These are phyloP conservation scores for Congeria kusceri DNA, from an alignment of 2,888 invertebrate species.

Conservation along the genomic window DNA sequence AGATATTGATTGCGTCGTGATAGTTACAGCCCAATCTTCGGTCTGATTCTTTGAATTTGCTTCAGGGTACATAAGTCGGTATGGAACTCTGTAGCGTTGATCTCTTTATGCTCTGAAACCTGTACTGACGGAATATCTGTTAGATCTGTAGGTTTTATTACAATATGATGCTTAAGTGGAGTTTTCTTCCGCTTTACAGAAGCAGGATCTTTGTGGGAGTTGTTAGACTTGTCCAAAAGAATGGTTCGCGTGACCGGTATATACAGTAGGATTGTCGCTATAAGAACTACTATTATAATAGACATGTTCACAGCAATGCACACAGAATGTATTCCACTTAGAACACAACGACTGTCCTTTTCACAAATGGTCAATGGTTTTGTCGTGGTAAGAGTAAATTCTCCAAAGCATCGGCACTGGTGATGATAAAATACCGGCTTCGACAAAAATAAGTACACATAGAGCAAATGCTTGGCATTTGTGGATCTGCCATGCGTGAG, in stretches of 20 bases:
- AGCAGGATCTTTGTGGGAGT: too few relatives aligned
- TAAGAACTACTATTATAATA: slow-evolving; percentile 5
- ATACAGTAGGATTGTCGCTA: slow-evolving; percentile 16
- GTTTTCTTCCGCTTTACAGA: too few relatives aligned
- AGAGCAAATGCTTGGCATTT: slow-evolving; percentile 12
- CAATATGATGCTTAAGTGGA: too few relatives aligned
- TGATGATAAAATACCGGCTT: slow-evolving; percentile 8
- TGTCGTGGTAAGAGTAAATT: slow-evolving; percentile 16
- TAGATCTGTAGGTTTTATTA: too few relatives aligned
- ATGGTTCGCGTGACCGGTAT: neutral
- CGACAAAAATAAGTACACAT: neutral
- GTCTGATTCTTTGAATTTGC: too few relatives aligned
- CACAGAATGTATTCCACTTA: neutral
- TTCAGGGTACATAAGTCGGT: too few relatives aligned
- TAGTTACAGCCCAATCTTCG: too few relatives aligned
- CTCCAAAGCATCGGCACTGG: slow-evolving; percentile 40
- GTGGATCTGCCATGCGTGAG: slow-evolving; percentile 49
- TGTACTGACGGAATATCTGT: too few relatives aligned
- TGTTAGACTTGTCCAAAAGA: too few relatives aligned
- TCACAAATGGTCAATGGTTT: slow-evolving; percentile 30
- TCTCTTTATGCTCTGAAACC: too few relatives aligned
- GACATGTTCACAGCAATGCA: neutral
- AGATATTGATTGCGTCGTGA: too few relatives aligned
- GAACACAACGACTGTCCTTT: slow-evolving; percentile 23
- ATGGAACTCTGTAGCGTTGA: too few relatives aligned